phyloP scores from a whole-genome alignment of 2,888 invertebrate genomes.

The Candidula unifasciata region DNA sequence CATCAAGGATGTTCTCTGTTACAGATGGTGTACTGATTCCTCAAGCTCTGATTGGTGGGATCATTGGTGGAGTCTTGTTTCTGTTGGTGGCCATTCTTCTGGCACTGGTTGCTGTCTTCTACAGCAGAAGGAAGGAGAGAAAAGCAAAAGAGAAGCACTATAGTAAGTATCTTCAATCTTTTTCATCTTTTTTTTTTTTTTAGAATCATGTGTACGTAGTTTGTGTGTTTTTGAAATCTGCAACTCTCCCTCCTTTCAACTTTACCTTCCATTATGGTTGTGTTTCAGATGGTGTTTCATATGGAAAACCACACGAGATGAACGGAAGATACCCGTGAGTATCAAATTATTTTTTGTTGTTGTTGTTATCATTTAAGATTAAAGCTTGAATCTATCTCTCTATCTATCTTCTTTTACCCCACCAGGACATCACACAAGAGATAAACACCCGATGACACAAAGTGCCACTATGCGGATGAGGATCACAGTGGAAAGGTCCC shows the following conservation, averaged over 20 bases:
- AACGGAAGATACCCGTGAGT: slow-evolving; percentile 56
- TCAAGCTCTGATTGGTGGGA: slow-evolving; percentile 84
- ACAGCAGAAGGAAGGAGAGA: slow-evolving; percentile 92
- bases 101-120: slow-evolving; percentile 97
- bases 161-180: slow-evolving; percentile 40
- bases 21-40: slow-evolving; percentile 60
- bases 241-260: no score
- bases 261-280: no score
- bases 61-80: slow-evolving; percentile 97
- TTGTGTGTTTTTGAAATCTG: not conserved
- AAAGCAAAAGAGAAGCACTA: slow-evolving; percentile 49
- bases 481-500: no score
- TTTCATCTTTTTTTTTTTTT: not conserved
- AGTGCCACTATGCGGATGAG: no score
- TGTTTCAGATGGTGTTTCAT: slow-evolving; percentile 57
- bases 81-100: slow-evolving; percentile 98
- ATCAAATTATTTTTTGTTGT: no score
- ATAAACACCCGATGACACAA: no score
- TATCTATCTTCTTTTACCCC: no score
- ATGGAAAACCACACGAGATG: slow-evolving; percentile 59
- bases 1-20: not conserved
- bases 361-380: no score
- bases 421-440: no score
- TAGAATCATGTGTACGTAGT: not conserved
- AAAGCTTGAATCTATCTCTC: no score